Conservation (phyloP, 2,113 vertebrate species). For the Tauraco erythrolophus region DNA sequence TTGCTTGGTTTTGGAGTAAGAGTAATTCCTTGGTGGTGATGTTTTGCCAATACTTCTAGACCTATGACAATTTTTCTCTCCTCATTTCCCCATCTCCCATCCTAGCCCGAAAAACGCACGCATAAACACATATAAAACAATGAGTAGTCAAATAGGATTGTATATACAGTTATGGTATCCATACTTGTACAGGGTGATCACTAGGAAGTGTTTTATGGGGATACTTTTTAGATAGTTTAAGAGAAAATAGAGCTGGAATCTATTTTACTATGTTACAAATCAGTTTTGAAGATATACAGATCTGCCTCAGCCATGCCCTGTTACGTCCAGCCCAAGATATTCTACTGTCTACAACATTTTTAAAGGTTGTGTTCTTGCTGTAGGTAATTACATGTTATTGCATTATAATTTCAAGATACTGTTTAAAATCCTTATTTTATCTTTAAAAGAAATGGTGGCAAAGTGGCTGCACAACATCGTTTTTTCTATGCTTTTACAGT, state of each 20-base stretch:
- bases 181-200: fast-evolving
- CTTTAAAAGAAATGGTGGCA: neutral
- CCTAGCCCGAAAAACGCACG: neutral
- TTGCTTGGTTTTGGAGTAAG: neutral
- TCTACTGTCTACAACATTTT: neutral
- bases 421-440: neutral
- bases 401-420: neutral
- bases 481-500: neutral
- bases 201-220: neutral
- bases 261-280: neutral
- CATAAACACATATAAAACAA: neutral
- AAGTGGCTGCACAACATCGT: neutral
- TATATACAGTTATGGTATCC: too few species aligned
- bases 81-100: neutral
- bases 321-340: neutral
- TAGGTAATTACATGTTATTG: neutral
- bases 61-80: neutral
- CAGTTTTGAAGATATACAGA: neutral
- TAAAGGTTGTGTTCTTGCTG: neutral
- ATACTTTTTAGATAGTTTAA: neutral
- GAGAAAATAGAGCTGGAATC: neutral
- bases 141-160: neutral
- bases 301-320: neutral
- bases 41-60: neutral
- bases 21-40: neutral